Evolutionary conservation across 2,888 invertebrate genomes (phyloP), one percentile per base, ranked within the genome.

Genomic region (Hydropsyche betteni): DNA sequence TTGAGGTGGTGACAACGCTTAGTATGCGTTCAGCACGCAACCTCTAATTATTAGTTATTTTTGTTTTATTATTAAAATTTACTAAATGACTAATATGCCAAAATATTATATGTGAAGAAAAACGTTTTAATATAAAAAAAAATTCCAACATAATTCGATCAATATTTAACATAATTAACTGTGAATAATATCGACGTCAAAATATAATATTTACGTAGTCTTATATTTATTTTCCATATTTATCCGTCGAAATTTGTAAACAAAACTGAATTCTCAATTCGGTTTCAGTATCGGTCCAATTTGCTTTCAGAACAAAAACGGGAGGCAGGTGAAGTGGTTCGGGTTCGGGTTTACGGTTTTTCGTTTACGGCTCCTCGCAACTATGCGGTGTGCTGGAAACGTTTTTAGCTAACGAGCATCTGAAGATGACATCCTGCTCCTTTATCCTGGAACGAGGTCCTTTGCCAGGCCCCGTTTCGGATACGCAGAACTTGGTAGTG

Each of bases 381-480:
- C 16, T 55, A 14, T 55, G 14, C 55, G 14, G 16, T n/a, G 51
- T 51, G 8, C 24, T 55, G 5, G 12, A 1, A n/a, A 6, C 64
- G 33, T 24, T 10, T 33, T 36, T 36, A n/a, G 64, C 10, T 64
- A 64, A 64, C 36, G 64, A 64, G 64, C 33, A 24, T n/a, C 64
- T 64, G 64, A 64, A 64, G 64, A 64, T 64, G 64, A 64, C 64
- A 64, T 64, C 64, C 64, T 36, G 34, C 36, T 64, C 36, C 64
- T 64, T 64, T 64, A 64, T 64, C n/a, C 36, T 8, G 34, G 34
- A 64, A 64, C 12, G 34, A 64, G 36, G 12, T 58, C 64, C 36
- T 64, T 64, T 64, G 36, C n/a, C 64, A 4, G 53, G 24, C 8
- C 5, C 12, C 53, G n/a, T 53, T 53, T 53, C 8, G n/a, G 53